phyloP scores from a whole-genome alignment of 30 jellyfish, hydroid and myxozoan genomes.

The Turritopsis dohrnii region DNA sequence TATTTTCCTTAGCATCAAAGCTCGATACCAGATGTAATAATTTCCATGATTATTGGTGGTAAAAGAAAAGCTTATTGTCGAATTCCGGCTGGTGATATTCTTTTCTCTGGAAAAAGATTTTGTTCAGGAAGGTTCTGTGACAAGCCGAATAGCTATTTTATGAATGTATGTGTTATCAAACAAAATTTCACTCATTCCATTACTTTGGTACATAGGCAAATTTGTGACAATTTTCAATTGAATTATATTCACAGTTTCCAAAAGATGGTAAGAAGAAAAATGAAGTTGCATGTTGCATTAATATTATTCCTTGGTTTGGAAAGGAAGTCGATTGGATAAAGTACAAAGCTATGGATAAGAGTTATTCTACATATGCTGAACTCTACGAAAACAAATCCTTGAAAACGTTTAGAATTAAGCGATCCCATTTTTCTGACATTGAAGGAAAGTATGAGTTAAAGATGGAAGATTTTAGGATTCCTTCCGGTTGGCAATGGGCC shows the following conservation, averaged over 20 bases:
- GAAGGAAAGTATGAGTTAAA: background rate
- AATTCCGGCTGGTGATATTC: constrained; percentile 45
- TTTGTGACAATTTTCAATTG: no score
- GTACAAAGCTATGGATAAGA: background rate
- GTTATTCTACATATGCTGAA: background rate
- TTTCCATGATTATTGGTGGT: constrained; percentile 62
- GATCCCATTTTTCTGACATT: background rate
- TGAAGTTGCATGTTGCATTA: background rate
- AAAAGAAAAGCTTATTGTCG: constrained; percentile 56
- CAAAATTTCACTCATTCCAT: no score
- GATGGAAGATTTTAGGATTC: background rate
- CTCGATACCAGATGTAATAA: constrained; percentile 50
- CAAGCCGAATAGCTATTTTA: no score
- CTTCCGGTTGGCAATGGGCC: background rate
- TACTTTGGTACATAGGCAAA: no score
- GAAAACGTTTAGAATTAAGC: background rate
- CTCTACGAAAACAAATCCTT: background rate
- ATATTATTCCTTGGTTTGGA: background rate
- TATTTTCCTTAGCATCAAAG: constrained; percentile 71
- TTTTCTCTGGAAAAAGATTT: constrained; percentile 28
- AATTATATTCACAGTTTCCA: background rate
- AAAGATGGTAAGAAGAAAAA: background rate
- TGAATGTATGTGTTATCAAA: no score
- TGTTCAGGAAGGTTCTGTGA: constrained; percentile 35
- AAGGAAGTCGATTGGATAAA: background rate